Base-by-base conservation (phyloP, 2,888 invertebrate species). In the Drosophila fulvimacula region DNA sequence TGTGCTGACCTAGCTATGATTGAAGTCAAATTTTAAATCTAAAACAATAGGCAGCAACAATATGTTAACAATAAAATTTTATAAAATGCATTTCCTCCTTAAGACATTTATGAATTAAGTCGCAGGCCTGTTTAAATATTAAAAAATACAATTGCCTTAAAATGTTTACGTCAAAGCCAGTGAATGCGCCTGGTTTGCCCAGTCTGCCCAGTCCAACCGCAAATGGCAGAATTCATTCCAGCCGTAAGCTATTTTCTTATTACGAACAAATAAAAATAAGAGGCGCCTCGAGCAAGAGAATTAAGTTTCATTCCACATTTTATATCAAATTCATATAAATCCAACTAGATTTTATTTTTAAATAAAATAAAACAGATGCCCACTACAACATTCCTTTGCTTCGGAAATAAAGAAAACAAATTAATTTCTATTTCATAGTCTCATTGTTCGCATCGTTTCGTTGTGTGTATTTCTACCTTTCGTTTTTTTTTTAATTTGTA, bases 401-500 rank as follows among this genome's bases (percentile, higher is more conserved):
- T 24, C 19, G 0, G 13, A 41, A 38, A n/a, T 46, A 15, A 62
- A 44, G 4, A 38, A 11, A 36, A 9, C 27, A 49, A 56, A 17
- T 30, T 6, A 17, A 15, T 36, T 21, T 49, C 0, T 46, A 38
- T 56, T 53, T 42, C 10, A 9, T 30, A 24, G 30, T 52, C 67
- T 52, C 66, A 19, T 51, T 30, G 38, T 38, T 32, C 52, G 42
- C 44, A 59, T 73, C 15, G 39, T 61, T 61, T 53, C 41, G 58
- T 65, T 32, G 53, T 64, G 46, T 42, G 3, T 65, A 38, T 63
- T 49, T 73, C 72, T 74, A 82, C 32, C 38, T 44, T 69, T 76
- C 70, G 75, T 62, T 74, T 64, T 63, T 75, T n/a, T 71, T 67
- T 69, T 69, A 76, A 69, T 81, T 75, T 83, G 71, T 83, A 83